These are phyloP conservation scores for Anthoptus insignis DNA, from an alignment of 2,888 invertebrate species.

Conservation along the genomic window DNA sequence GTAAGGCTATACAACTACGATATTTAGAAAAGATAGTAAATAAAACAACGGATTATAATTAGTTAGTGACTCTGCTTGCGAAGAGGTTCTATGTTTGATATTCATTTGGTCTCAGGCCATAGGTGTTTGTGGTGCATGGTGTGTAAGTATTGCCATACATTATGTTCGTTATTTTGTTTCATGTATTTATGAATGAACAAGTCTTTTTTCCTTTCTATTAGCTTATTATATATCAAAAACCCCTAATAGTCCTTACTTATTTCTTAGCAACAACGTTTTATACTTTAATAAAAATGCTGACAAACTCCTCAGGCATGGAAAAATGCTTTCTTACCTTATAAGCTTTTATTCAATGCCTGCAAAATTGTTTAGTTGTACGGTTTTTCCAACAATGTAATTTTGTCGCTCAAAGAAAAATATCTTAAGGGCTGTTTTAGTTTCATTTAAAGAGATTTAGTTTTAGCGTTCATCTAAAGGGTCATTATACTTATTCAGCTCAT, in stretches of 20 bases:
- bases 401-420: slow-evolving; percentile 1
- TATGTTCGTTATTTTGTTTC: too few species aligned
- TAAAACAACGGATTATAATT: too few species aligned
- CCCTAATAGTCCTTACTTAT: neutral
- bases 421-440: neutral
- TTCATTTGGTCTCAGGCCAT: too few species aligned
- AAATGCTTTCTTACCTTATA: neutral
- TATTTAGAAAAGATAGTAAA: too few species aligned
- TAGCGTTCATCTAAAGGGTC: neutral
- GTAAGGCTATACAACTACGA: too few species aligned
- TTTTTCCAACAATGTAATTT: neutral
- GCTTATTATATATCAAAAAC: neutral
- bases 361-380: neutral
- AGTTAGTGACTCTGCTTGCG: too few species aligned
- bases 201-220: too few species aligned
- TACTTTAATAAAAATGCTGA: neutral
- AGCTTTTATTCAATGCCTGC: neutral
- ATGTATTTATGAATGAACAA: too few species aligned
- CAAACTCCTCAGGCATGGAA: neutral
- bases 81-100: too few species aligned
- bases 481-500: neutral
- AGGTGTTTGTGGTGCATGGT: too few species aligned
- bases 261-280: neutral
- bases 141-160: too few species aligned
- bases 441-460: neutral